Base-by-base conservation (phyloP, 1,140 invertebrate species). In the Phymastichus coffea region DNA sequence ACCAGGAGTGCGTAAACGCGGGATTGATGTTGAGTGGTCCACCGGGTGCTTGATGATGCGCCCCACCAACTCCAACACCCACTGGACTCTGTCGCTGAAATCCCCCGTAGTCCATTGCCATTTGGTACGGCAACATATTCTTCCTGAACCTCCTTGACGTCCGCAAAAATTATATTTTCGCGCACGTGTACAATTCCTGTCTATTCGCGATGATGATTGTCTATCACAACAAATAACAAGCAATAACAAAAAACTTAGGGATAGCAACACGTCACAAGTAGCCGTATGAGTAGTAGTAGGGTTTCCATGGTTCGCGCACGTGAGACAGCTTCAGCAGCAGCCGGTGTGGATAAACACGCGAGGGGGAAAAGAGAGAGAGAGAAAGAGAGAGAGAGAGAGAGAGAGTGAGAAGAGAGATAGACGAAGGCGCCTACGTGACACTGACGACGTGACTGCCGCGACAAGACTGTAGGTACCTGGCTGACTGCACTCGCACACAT, bases 1-100 rank as follows among this genome's bases (percentile, higher is more conserved):
- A 92, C 91, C 91, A 93, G 82, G 90, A 93, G 85, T 93, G 91
- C 73, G 89, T 89, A 84, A 92, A 93, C 71, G 88, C 86, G 71
- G 82, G 80, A 69, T 83, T 85, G 78, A 82, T 83, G 82, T 82
- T 84, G 75, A 83, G 80, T 68, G 78, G 67, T 57, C 75, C 77
- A 65, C 71, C 65, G 62, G 74, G 63, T 63, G 71, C 71, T 60
- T 77, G 75, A 71, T 76, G 77, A 72, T 76, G 77, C 57, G 73
- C 70, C 64, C 68, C 82, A 75, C 81, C 82, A 76, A 67, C 85
- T 49, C 86, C 86, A 70, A 87, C 80, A 69, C 84, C 85, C 60
- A 84, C 83, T 40, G 85, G 82, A 64, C 87, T 83, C 77, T 90
- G 88, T 61, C 87, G 82, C 70, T 91, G 89, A 78, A 91, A 90